These are phyloP conservation scores for Zosterops japonicus DNA, from an alignment of 2,113 vertebrate species.

Conservation along the genomic window DNA sequence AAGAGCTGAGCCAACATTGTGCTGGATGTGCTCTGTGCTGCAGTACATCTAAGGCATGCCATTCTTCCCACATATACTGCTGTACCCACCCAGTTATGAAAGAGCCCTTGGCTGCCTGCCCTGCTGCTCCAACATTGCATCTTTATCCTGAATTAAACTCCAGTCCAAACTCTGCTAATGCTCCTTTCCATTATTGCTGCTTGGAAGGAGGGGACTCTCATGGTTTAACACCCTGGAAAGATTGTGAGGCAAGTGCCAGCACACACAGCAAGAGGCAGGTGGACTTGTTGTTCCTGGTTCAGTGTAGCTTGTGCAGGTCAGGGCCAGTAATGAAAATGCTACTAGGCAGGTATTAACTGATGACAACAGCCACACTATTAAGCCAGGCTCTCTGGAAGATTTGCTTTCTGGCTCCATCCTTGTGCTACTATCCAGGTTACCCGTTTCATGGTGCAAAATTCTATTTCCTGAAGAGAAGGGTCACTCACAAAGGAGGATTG, in stretches of 20 bases:
- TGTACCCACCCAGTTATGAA: conserved; percentile 56
- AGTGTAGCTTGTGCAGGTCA: neutral
- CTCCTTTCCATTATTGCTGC: neutral
- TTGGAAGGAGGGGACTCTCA: neutral
- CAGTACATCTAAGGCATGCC: conserved; percentile 28
- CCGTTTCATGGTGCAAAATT: neutral
- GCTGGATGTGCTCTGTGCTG: neutral
- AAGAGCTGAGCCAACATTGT: neutral
- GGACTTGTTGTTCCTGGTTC: neutral
- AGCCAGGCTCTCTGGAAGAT: neutral
- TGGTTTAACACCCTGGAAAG: neutral
- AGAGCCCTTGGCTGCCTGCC: conserved; percentile 49
- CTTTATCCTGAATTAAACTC: conserved; percentile 52
- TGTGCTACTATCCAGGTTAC: neutral
- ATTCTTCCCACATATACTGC: conserved; percentile 55
- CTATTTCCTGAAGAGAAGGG: neutral
- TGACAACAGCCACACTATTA: neutral
- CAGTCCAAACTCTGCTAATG: neutral
- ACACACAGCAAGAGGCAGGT: neutral
- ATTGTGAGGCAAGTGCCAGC: neutral
- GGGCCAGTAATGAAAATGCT: neutral
- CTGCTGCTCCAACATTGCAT: conserved; percentile 28
- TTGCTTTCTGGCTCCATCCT: neutral
- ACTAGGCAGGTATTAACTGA: neutral
- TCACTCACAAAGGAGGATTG: neutral